These are phyloP conservation scores for Scylla paramamosain DNA, from an alignment of 1,140 invertebrate genomes.

Conservation along the genomic window DNA sequence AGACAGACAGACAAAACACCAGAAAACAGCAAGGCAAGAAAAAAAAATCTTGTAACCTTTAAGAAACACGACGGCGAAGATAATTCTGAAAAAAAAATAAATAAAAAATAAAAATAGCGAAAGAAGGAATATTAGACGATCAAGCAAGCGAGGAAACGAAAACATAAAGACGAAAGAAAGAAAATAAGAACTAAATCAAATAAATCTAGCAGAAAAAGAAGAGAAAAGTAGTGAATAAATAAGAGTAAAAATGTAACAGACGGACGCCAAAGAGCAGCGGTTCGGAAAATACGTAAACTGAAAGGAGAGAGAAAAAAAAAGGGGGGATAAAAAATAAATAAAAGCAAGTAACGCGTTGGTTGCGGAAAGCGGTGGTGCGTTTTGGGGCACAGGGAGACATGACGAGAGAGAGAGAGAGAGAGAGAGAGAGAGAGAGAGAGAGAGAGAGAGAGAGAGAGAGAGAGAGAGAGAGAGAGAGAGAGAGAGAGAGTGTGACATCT, in stretches of 20 bases:
- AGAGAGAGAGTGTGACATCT: too few relatives aligned
- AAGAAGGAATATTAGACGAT: too few relatives aligned
- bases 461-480: neutral
- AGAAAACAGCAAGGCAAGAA: too few relatives aligned
- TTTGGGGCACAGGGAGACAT: too few relatives aligned
- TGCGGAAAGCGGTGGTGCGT: too few relatives aligned
- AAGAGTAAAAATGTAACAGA: neutral
- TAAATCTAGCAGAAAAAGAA: neutral
- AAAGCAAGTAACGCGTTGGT: neutral
- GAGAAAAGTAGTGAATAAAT: too few relatives aligned
- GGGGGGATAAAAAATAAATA: neutral
- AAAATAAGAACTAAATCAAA: neutral
- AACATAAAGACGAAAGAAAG: neutral
- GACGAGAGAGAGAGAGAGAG: neutral
- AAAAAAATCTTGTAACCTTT: too few relatives aligned
- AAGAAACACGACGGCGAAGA: too few relatives aligned
- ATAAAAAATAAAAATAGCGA: too few relatives aligned
- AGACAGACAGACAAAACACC: neutral
- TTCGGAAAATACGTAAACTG: neutral
- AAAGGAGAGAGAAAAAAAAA: neutral
- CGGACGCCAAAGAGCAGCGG: neutral
- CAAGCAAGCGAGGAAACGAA: too few relatives aligned
- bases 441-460: conserved; percentile 6
- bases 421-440: neutral
- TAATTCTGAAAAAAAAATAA: too few relatives aligned